Percentiles rank a stretch among this genome's conserved stretches.
Conservation (phyloP, 2,888 invertebrate genomes). For the Nysson spinosus region DNA sequence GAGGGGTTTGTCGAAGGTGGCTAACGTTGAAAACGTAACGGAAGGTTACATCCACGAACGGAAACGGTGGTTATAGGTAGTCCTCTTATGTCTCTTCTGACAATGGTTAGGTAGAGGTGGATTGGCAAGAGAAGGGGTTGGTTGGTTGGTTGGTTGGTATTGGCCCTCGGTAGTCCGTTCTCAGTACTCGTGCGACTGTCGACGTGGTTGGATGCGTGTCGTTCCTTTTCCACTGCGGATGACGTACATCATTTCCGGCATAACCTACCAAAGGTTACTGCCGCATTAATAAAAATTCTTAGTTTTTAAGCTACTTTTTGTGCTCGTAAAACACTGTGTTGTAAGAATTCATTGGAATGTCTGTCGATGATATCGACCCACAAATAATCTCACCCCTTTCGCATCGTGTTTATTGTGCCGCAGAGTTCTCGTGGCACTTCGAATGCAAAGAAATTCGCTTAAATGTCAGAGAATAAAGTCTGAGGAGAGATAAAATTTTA, state of each 20-base stretch:
- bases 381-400: conserved; percentile 7
- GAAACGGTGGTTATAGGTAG: conserved; percentile 12
- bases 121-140: conserved; percentile 4
- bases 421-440: too few species aligned
- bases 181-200: conserved; percentile 68
- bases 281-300: too few species aligned
- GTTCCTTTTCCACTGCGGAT: conserved; percentile 1
- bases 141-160: conserved; percentile 32
- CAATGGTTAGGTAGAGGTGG: conserved; percentile 1
- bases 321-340: too few species aligned
- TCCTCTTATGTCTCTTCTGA: conserved; percentile 1
- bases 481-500: too few species aligned
- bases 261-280: too few species aligned
- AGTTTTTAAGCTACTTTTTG: too few species aligned
- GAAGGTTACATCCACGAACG: conserved; percentile 4
- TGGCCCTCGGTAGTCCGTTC: conserved; percentile 24
- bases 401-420: conserved; percentile 6
- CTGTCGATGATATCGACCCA: conserved; percentile 30
- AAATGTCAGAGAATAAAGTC: too few species aligned
- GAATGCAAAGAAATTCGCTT: too few species aligned
- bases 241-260: conserved; percentile 33
- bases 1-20: background rate
- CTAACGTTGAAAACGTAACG: background rate
- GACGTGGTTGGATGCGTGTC: conserved; percentile 40
- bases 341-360: too few species aligned